A percentile compares a stretch with the other conserved stretches of the same genome.
Evolutionary conservation across 2,888 invertebrate genomes (phyloP).

Genomic region (Ennomos quercinarius): DNA sequence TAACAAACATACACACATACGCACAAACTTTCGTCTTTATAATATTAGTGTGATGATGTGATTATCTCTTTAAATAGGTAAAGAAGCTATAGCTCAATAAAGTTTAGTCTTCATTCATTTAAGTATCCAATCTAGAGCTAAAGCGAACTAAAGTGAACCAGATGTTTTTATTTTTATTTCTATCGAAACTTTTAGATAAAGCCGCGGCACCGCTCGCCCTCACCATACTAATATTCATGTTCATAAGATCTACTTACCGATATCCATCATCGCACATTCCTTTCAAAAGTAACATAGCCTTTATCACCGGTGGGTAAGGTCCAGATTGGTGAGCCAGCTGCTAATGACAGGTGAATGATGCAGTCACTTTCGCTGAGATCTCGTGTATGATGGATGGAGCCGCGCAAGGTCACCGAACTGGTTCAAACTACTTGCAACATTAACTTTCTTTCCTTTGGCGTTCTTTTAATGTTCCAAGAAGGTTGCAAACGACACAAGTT

Average conservation of each 20-base stretch:
- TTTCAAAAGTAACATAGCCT: background rate
- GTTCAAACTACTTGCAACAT: background rate
- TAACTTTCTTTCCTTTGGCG: constrained; percentile 1
- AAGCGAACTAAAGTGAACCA: too few species aligned
- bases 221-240: background rate
- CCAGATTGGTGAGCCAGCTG: background rate
- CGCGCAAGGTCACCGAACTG: background rate
- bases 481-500: too few species aligned
- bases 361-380: constrained; percentile 19
- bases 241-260: constrained; percentile 2
- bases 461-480: too few species aligned
- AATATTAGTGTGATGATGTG: too few species aligned
- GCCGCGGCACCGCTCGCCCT: background rate
- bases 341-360: constrained; percentile 15
- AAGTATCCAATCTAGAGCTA: too few species aligned
- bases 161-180: background rate
- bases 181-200: background rate
- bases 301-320: constrained; percentile 1
- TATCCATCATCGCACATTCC: constrained; percentile 6
- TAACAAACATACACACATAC: too few species aligned
- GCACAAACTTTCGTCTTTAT: too few species aligned
- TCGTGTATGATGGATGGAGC: constrained; percentile 11
- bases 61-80: too few species aligned
- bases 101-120: too few species aligned
- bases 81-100: too few species aligned